Evolutionary conservation across 2,797 vertebrate species (phyloP).

Genomic region (Hypotaenidia philippensis): DNA sequence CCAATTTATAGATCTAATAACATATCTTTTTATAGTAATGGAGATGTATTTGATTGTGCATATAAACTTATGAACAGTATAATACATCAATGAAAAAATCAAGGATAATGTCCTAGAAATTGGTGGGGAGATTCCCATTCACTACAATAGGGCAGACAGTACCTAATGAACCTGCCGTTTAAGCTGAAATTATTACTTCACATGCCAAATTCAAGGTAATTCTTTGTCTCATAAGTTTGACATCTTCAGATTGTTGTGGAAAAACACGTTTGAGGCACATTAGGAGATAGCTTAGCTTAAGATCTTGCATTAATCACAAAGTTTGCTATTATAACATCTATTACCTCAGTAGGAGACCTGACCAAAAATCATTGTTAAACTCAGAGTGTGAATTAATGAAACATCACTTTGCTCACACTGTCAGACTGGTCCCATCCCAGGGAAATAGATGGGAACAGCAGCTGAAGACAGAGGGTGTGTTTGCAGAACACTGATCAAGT

Average conservation of each 20-base stretch:
- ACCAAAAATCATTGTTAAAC: background rate
- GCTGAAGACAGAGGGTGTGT: background rate
- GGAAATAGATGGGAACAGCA: background rate
- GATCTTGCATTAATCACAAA: background rate
- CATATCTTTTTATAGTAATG: constrained; percentile 31
- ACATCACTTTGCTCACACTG: background rate
- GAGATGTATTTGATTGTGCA: background rate
- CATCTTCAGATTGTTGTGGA: background rate
- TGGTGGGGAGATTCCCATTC: background rate
- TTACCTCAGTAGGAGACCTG: background rate
- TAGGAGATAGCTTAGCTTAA: background rate
- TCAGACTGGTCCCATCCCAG: background rate
- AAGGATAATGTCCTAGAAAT: background rate
- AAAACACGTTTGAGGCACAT: accelerated
- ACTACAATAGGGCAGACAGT: background rate
- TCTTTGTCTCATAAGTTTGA: background rate
- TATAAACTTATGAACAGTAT: background rate
- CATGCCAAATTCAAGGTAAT: background rate
- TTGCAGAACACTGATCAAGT: background rate
- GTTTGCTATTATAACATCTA: background rate
- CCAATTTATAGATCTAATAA: constrained; percentile 20
- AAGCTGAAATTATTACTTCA: background rate
- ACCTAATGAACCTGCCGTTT: background rate
- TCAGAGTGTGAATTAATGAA: background rate
- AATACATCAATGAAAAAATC: background rate